Evolutionary conservation across 2,888 invertebrate genomes (phyloP), one percentile per base, ranked within the genome.

Genomic region (Phengaris arion): DNA sequence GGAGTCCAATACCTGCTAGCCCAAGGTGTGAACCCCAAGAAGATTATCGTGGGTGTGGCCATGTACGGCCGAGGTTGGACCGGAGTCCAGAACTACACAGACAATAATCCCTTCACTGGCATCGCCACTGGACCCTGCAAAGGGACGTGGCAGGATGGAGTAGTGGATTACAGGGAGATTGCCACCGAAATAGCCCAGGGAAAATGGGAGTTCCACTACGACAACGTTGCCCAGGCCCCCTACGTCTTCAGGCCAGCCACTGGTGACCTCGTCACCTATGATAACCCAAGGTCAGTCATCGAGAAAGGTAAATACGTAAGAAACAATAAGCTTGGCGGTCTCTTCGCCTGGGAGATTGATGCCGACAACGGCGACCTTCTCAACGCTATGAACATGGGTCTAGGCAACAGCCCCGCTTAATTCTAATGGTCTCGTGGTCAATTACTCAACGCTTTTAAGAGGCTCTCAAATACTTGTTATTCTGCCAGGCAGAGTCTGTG

Each of bases 51-150:
- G 0, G 93, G 93, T 57, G 93, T 93, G 3, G 93, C 93, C 13
- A 93, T 93, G 93, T 93, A 93, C 68, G 93, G 93, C 1, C 84
- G 93, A 77, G 93, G 93, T 0, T 93, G 93, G 93, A 92, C 93
- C 15, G 93, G 93, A 13, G 93, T 93, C 0, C 83, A 86, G 22
- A 84, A 82, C 0, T 93, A 92, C 79, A 84, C 82, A 68, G 89
- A 87, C 68, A 82, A 85, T 68, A 92, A 88, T 78, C 93, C 93
- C 0, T 93, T 93, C 83, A 92, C 92, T 74, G 93, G 93, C 0
- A 87, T 88, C 57, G 93, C 93, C 1, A 88, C 90, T 51, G 93
- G 93, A 0, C 90, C 93, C 0, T 88, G 88, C 68, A 93, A 93
- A 78, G 93, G 93, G 1, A 91, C 93, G 0, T 93, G 93, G 93